Conservation (phyloP, 2,113 vertebrate species). For the Burhinus oedicnemus region DNA sequence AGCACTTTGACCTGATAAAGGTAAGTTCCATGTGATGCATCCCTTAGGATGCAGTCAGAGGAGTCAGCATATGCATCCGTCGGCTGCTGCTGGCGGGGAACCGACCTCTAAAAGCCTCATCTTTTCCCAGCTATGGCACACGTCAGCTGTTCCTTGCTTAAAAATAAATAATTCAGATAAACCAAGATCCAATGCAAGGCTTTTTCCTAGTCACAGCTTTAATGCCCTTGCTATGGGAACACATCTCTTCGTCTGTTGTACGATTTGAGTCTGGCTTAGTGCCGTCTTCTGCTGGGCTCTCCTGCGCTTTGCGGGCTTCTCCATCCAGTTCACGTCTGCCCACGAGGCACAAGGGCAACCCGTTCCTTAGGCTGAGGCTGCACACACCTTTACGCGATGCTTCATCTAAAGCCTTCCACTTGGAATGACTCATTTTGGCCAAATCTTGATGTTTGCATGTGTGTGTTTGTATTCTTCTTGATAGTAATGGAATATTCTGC, state of each 20-base stretch:
- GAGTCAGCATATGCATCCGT: not conserved
- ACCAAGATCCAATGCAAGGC: not conserved
- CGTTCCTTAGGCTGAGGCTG: not conserved
- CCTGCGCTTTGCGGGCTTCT: not conserved
- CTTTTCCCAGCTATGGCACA: not conserved
- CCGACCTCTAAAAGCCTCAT: not conserved
- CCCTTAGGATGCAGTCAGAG: not conserved
- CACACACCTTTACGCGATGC: rapidly evolving
- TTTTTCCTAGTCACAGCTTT: not conserved
- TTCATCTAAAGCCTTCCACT: not conserved
- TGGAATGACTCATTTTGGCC: not conserved
- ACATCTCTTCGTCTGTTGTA: no score
- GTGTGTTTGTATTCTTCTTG: not conserved
- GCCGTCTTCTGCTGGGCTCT: not conserved
- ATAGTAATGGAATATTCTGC: no score
- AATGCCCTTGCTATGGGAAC: not conserved
- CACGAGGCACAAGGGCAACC: not conserved
- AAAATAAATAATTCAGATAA: not conserved
- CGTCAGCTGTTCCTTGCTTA: not conserved
- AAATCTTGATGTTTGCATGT: no score
- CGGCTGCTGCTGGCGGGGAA: not conserved
- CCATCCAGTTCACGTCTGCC: no score
- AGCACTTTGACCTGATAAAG: not conserved
- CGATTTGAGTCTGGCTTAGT: no score
- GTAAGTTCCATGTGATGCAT: not conserved